Evolutionary conservation across 92 coral and sea anemone genomes (phyloP).

Genomic region (Blastomussa wellsi): DNA sequence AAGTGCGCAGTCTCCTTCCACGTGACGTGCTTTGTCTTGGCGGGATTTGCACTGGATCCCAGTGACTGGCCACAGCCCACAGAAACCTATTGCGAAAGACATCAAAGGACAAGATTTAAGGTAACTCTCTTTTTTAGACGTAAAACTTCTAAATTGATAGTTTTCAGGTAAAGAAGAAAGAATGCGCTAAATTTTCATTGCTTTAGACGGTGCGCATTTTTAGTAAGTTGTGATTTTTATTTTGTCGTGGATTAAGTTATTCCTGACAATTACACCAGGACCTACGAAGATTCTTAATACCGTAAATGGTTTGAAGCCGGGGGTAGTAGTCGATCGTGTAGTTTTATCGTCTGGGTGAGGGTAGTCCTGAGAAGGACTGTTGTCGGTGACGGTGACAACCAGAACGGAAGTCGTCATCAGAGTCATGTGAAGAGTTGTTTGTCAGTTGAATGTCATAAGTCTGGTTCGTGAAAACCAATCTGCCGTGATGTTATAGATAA

Average conservation of each 20-base stretch:
- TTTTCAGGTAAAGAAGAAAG: too few relatives aligned
- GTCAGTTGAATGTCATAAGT: too few relatives aligned
- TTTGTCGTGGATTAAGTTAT: neutral
- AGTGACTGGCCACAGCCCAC: constrained; percentile 93
- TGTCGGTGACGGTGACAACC: too few relatives aligned
- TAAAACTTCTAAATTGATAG: neutral
- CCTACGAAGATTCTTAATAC: neutral
- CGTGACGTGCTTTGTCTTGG: constrained; percentile 79
- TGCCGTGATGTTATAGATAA: too few relatives aligned
- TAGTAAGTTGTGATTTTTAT: neutral
- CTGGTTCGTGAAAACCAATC: too few relatives aligned
- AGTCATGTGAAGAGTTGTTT: too few relatives aligned
- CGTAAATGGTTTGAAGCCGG: too few relatives aligned
- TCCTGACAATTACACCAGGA: neutral
- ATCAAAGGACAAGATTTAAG: constrained; percentile 74
- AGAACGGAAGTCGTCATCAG: too few relatives aligned
- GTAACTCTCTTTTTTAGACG: constrained; percentile 13
- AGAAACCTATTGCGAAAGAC: constrained; percentile 83
- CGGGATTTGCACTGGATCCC: constrained; percentile 74
- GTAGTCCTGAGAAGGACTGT: too few relatives aligned
- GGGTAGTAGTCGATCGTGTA: too few relatives aligned
- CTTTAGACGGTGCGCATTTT: neutral
- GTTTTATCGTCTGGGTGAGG: too few relatives aligned
- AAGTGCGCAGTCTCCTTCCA: constrained; percentile 87
- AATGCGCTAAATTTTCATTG: too few relatives aligned